phyloP scores from a whole-genome alignment of 2,797 vertebrate species.

The Chloroceryle inda region DNA sequence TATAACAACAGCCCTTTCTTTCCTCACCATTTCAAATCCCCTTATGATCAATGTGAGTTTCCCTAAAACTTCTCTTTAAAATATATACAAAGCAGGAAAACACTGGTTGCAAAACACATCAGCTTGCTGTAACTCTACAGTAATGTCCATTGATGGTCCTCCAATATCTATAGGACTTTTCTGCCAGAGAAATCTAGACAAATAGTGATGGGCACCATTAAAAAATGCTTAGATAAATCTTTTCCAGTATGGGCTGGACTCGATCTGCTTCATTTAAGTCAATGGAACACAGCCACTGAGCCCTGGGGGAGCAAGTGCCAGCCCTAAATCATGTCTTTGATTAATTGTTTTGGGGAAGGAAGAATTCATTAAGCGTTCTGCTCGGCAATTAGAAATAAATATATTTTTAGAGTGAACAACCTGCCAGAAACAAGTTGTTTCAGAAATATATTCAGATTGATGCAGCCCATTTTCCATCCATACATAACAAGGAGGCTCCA shows the following conservation, averaged over 20 bases:
- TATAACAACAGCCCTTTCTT: not conserved
- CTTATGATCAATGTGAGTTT: not conserved
- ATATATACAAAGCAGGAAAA: not conserved
- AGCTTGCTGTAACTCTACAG: not conserved
- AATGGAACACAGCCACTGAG: constrained; percentile 54
- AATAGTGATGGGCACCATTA: constrained; percentile 10
- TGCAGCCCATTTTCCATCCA: constrained; percentile 49
- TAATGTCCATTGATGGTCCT: not conserved
- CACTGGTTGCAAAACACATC: not conserved
- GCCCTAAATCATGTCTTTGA: constrained; percentile 61
- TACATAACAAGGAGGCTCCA: not conserved
- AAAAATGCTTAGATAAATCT: constrained; percentile 22
- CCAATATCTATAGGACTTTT: not conserved
- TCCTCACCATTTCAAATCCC: not conserved
- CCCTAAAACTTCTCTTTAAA: not conserved
- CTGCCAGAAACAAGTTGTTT: constrained; percentile 72
- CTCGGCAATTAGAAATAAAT: constrained; percentile 73
- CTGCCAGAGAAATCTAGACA: not conserved
- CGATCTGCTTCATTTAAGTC: constrained; percentile 41
- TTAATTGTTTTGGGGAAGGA: constrained; percentile 70
- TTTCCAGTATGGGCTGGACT: not conserved
- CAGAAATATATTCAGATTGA: constrained; percentile 46
- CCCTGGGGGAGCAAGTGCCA: constrained; percentile 46
- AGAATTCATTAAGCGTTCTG: constrained; percentile 67
- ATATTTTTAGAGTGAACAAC: constrained; percentile 69